These are phyloP conservation scores for Acleris literana DNA, from an alignment of 2,888 invertebrate species.

Conservation along the genomic window DNA sequence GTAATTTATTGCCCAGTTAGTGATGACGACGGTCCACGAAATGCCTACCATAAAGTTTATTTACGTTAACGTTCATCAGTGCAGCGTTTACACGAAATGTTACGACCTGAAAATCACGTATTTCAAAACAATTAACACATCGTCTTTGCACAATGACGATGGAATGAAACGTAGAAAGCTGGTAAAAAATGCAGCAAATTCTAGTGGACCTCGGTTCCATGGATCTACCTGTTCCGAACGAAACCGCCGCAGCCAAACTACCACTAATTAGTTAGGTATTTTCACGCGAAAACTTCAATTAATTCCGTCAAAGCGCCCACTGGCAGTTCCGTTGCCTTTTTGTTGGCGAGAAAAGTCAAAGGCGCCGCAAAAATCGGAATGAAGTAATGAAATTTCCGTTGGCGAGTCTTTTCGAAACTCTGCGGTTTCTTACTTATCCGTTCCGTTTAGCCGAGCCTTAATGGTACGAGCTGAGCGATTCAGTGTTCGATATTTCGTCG, in stretches of 20 bases:
- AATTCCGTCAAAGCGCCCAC: slow-evolving; percentile 66
- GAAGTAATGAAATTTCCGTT: slow-evolving; percentile 63
- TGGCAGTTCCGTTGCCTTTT: slow-evolving; percentile 46
- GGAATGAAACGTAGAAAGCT: background rate
- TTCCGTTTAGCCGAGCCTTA: slow-evolving; percentile 42
- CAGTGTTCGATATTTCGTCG: slow-evolving; percentile 39
- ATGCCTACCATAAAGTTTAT: too few species aligned
- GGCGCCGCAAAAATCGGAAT: slow-evolving; percentile 58
- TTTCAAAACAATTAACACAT: background rate
- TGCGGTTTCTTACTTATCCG: slow-evolving; percentile 46
- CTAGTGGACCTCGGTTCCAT: slow-evolving; percentile 41
- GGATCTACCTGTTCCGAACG: slow-evolving; percentile 44
- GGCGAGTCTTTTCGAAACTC: slow-evolving; percentile 51
- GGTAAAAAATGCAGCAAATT: slow-evolving; percentile 12
- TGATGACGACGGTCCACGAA: too few species aligned
- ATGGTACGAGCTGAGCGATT: slow-evolving; percentile 42
- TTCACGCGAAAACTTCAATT: slow-evolving; percentile 73
- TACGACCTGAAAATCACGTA: too few species aligned
- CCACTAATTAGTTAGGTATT: slow-evolving; percentile 70
- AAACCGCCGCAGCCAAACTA: slow-evolving; percentile 50
- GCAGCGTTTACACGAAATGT: too few species aligned
- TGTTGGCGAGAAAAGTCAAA: slow-evolving; percentile 60
- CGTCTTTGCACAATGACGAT: background rate
- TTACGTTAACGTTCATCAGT: too few species aligned
- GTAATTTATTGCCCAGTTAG: too few species aligned